Base-by-base conservation (phyloP, 2,888 invertebrate genomes). In the Steromphala cineraria region DNA sequence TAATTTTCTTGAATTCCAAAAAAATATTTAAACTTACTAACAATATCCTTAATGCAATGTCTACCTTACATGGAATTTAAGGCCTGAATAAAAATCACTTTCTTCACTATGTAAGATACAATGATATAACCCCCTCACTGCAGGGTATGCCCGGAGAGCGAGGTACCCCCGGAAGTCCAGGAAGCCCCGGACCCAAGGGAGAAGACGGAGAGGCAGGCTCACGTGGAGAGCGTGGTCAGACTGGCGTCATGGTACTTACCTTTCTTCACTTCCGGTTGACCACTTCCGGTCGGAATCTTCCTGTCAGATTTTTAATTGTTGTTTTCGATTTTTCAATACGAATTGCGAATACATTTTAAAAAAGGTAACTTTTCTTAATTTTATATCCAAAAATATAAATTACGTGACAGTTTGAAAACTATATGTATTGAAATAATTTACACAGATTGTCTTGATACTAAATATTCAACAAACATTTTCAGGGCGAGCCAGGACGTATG, bases 401-500 rank as follows among this genome's bases (percentile, higher is more conserved):
- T n/a, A n/a, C n/a, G n/a, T n/a, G n/a, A n/a, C n/a, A n/a, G n/a
- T n/a, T n/a, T n/a, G n/a, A n/a, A n/a, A n/a, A n/a, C n/a, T n/a
- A n/a, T n/a, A n/a, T n/a, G n/a, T n/a, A n/a, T n/a, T n/a, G n/a
- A n/a, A n/a, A n/a, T n/a, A n/a, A 55, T 55, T 10, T 10, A 55
- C 10, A 10, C 3, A 56, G 19, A n/a, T 56, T 24, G 56, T 24
- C 8, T n/a, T 7, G 31, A 55, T 53, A 8, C 13, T 56, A 56
- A 17, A 77, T 31, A 55, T 7, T 67, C 17, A 67, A 10, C 31
- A 53, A 17, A 17, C 31, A 75, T 28, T 78, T 88, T 28, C 86
- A 94, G 88, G 94, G 94, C 95, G 40, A 85, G 74, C 94, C 95
- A 75, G 97, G 98, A 19, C 94, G 94, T 56, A 92, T 94, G 40